These are phyloP conservation scores for Peromyscus melanophrys DNA, from an alignment of 2,797 vertebrate species.

Conservation along the genomic window DNA sequence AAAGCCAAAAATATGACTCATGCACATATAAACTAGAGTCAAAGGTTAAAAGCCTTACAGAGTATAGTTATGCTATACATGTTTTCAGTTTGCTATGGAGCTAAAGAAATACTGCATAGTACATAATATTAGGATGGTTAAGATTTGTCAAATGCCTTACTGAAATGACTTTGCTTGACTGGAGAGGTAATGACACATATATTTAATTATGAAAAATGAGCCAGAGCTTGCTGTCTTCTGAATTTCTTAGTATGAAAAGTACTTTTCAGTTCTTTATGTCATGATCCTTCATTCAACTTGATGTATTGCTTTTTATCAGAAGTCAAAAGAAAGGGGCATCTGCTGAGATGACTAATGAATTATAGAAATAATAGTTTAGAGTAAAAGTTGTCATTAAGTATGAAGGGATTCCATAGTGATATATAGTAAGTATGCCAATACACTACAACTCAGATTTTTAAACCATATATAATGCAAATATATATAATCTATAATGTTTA, in stretches of 20 bases:
- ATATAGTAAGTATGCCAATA: neutral
- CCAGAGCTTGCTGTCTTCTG: neutral
- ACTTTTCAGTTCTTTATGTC: neutral
- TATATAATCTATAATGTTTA: conserved; percentile 19
- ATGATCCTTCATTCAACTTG: conserved; percentile 4
- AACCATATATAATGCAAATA: conserved; percentile 31
- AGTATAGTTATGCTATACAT: neutral
- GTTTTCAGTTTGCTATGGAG: neutral
- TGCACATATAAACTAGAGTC: neutral
- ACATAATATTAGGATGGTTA: neutral
- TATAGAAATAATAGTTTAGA: neutral
- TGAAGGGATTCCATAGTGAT: neutral
- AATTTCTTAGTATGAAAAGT: conserved; percentile 31
- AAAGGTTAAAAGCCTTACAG: neutral
- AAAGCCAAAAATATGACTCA: neutral
- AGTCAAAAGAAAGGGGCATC: neutral
- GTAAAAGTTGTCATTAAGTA: neutral
- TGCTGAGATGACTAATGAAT: conserved; percentile 1
- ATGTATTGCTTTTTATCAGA: conserved; percentile 7
- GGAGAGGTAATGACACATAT: neutral
- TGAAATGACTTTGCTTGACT: conserved; percentile 34
- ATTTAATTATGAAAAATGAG: conserved; percentile 35
- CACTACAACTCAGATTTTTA: neutral
- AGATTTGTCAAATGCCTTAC: neutral
- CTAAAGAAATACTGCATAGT: conserved; percentile 7